These are phyloP conservation scores for Huso huso DNA, from an alignment of 2,797 vertebrate species.

Conservation along the genomic window DNA sequence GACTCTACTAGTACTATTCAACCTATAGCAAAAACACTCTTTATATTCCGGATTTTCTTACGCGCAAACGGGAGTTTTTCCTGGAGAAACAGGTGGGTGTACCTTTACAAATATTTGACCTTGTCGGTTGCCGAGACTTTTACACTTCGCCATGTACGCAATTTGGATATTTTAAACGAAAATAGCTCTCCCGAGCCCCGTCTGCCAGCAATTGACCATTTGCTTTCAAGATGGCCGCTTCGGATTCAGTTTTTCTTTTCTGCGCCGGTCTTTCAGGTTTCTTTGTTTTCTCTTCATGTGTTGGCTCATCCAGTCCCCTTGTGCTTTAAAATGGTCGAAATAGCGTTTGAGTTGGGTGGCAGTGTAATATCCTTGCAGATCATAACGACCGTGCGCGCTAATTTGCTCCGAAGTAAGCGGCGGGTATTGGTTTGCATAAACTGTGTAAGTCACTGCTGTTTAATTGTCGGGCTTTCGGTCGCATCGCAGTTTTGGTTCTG, in stretches of 20 bases:
- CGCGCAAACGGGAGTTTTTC: background rate
- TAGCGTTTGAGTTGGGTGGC: background rate
- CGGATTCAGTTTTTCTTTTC: constrained; percentile 28
- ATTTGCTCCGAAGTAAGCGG: background rate
- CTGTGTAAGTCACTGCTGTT: background rate
- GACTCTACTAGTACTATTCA: constrained; percentile 17
- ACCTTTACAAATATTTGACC: background rate
- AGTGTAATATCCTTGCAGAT: background rate
- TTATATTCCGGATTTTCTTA: constrained; percentile 5
- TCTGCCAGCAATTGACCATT: constrained; percentile 16
- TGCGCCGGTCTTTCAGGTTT: constrained; percentile 3
- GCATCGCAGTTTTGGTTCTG: background rate
- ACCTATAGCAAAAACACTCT: background rate
- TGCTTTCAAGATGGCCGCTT: constrained; percentile 54
- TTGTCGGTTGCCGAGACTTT: background rate
- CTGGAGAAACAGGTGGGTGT: constrained; percentile 2
- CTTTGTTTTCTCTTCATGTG: background rate
- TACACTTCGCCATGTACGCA: background rate
- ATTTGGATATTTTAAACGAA: constrained; percentile 1
- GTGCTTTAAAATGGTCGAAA: background rate
- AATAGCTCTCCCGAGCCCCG: background rate
- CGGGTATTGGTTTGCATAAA: too few relatives aligned
- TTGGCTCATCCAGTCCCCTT: background rate
- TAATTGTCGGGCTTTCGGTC: constrained; percentile 5
- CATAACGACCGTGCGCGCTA: background rate